These are phyloP conservation scores for Notolepis coatsorum DNA, from an alignment of 2,797 vertebrate genomes.

Conservation along the genomic window DNA sequence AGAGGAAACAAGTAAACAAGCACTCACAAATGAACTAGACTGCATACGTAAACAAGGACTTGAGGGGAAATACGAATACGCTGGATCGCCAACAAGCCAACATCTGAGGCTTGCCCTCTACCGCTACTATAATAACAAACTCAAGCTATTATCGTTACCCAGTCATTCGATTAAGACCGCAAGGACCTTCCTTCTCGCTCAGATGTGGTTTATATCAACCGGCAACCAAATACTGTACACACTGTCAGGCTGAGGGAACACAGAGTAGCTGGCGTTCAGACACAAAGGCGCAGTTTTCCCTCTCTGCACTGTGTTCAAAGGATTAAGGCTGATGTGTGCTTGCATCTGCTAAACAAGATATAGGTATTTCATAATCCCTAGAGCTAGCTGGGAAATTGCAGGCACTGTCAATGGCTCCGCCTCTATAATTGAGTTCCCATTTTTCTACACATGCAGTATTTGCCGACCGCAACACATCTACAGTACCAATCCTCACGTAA, in stretches of 20 bases:
- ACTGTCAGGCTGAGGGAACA: slow-evolving; percentile 61
- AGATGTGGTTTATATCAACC: slow-evolving; percentile 47
- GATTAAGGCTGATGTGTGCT: slow-evolving; percentile 59
- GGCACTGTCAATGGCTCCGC: background rate
- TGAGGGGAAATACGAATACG: background rate
- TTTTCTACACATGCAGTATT: slow-evolving; percentile 13
- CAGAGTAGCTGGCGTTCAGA: slow-evolving; percentile 63
- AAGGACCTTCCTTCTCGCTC: slow-evolving; percentile 38
- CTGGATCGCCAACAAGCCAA: background rate
- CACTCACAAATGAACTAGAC: no score
- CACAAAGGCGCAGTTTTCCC: slow-evolving; percentile 56
- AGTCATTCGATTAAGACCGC: slow-evolving; percentile 43
- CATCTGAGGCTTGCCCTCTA: background rate
- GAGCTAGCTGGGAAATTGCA: slow-evolving; percentile 23
- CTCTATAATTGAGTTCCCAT: background rate
- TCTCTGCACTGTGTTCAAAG: slow-evolving; percentile 45
- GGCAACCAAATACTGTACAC: slow-evolving; percentile 48
- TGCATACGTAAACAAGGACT: no score
- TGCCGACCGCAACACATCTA: background rate
- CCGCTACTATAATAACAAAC: slow-evolving; percentile 29
- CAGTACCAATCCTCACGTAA: background rate
- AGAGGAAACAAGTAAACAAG: no score
- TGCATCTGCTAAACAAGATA: slow-evolving; percentile 66
- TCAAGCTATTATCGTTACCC: slow-evolving; percentile 43
- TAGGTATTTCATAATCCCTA: slow-evolving; percentile 44